Evolutionary conservation across 2,888 invertebrate species (phyloP).

Genomic region (Eubasilissa splendida): DNA sequence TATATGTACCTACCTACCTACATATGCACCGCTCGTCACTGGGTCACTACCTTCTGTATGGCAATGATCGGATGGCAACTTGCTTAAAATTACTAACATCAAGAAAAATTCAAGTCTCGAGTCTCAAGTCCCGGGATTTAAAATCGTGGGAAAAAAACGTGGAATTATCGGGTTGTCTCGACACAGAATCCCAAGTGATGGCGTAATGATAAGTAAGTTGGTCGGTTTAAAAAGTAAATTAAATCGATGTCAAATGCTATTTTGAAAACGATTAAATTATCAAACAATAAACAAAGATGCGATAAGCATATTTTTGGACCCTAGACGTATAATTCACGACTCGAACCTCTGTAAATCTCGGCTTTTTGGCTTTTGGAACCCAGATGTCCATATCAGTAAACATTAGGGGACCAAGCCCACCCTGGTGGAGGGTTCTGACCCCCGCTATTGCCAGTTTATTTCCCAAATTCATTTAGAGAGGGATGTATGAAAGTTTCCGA

Average conservation of each 20-base stretch:
- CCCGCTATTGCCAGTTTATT: constrained; percentile 20
- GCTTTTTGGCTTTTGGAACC: neutral
- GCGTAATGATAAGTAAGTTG: too few relatives aligned
- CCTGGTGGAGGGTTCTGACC: constrained; percentile 28
- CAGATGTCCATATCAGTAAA: constrained; percentile 29
- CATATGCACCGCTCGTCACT: too few relatives aligned
- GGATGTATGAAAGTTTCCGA: neutral
- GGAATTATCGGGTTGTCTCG: too few relatives aligned
- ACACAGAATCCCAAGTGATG: too few relatives aligned
- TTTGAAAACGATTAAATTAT: neutral
- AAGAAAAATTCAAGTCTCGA: too few relatives aligned
- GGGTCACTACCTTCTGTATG: too few relatives aligned
- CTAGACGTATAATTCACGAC: neutral
- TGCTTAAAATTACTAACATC: too few relatives aligned
- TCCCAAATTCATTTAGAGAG: constrained; percentile 8
- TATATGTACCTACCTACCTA: too few relatives aligned
- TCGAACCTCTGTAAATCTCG: neutral
- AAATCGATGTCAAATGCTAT: neutral
- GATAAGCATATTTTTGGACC: constrained; percentile 14
- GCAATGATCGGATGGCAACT: too few relatives aligned
- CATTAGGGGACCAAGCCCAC: constrained; percentile 25
- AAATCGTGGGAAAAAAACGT: too few relatives aligned
- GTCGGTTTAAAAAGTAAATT: neutral
- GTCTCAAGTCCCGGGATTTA: too few relatives aligned
- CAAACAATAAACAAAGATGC: constrained; percentile 12